phyloP scores from a whole-genome alignment of 1,140 invertebrate genomes.

The Plectrocnemia conspersa region DNA sequence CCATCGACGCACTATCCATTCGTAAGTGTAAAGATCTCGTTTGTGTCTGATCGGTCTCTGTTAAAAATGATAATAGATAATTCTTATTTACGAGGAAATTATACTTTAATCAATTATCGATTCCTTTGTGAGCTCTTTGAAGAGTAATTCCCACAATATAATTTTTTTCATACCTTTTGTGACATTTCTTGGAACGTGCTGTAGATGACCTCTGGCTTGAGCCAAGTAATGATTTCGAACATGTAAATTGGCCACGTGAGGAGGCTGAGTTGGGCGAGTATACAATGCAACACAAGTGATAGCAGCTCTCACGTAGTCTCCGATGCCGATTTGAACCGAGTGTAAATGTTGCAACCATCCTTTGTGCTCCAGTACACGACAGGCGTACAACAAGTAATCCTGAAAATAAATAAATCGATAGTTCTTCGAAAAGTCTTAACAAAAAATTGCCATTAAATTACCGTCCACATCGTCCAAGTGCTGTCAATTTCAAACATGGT shows the following conservation, averaged over 20 bases:
- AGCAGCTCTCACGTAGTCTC: conserved; percentile 64
- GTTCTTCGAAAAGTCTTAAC: background rate
- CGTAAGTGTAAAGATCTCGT: conserved; percentile 57
- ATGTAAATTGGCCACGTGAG: conserved; percentile 54
- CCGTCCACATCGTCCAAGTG: conserved; percentile 61
- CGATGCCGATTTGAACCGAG: conserved; percentile 62
- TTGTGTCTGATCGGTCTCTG: conserved; percentile 41
- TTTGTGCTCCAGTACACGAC: conserved; percentile 60
- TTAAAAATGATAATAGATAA: background rate
- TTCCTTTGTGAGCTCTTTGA: too few relatives aligned
- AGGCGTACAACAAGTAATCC: conserved; percentile 61
- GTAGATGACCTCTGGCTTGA: conserved; percentile 60
- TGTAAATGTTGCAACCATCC: conserved; percentile 63
- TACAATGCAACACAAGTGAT: conserved; percentile 72
- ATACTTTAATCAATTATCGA: too few relatives aligned
- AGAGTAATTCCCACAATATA: too few relatives aligned
- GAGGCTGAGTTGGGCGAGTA: conserved; percentile 47
- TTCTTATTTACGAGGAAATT: background rate
- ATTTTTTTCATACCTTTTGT: too few relatives aligned
- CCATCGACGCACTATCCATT: conserved; percentile 61
- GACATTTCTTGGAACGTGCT: conserved; percentile 38
- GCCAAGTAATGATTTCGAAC: conserved; percentile 53
- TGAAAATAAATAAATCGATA: conserved; percentile 35
- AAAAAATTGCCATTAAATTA: conserved; percentile 38
- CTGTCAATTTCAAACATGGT: conserved; percentile 58